phyloP scores from a whole-genome alignment of 2,113 vertebrate species.

The Cisticola juncidis region DNA sequence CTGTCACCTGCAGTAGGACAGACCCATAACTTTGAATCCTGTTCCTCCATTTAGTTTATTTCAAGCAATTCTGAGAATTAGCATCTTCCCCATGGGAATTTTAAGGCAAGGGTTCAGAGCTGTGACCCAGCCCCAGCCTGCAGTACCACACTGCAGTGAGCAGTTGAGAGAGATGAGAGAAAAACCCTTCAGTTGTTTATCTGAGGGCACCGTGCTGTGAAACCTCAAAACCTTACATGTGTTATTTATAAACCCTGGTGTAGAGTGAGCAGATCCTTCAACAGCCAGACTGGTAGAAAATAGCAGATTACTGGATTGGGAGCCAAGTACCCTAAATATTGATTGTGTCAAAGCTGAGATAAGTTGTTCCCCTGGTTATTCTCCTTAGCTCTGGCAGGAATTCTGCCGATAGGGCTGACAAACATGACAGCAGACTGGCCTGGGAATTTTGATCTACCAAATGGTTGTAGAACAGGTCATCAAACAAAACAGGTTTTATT shows the following conservation, averaged over 20 bases:
- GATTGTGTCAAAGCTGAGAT: constrained; percentile 49
- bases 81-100: not conserved
- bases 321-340: constrained; percentile 51
- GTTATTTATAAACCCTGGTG: constrained; percentile 52
- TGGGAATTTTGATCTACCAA: constrained; percentile 7
- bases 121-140: not conserved
- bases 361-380: constrained; percentile 51
- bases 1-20: not conserved
- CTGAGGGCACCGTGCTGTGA: not conserved
- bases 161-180: not conserved
- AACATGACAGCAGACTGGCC: not conserved
- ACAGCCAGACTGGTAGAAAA: constrained; percentile 41
- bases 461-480: not conserved
- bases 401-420: not conserved
- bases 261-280: constrained; percentile 36
- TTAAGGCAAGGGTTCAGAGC: not conserved
- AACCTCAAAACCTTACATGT: not conserved
- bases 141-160: not conserved
- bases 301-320: constrained; percentile 48
- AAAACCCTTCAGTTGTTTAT: not conserved
- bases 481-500: constrained; percentile 23
- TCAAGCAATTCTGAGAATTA: not conserved
- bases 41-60: not conserved
- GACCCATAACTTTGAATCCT: not conserved
- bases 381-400: constrained; percentile 2